phyloP scores from a whole-genome alignment of 2,888 invertebrate genomes.

The Saturnia japonica region DNA sequence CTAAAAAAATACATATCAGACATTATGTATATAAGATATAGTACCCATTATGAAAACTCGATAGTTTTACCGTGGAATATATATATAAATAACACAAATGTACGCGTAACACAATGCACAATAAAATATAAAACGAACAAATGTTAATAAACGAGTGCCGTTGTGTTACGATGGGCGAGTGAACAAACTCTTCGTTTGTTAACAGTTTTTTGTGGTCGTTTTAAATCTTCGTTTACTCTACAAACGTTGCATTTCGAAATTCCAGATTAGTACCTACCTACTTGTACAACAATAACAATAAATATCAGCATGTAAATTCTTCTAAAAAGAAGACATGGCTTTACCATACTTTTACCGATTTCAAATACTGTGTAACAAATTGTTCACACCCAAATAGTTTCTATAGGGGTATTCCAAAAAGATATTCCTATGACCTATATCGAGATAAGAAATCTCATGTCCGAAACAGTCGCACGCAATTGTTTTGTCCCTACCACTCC shows the following conservation, averaged over 20 bases:
- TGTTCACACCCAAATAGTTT: no score
- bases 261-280: neutral
- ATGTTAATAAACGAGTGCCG: neutral
- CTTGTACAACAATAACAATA: no score
- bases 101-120: conserved; percentile 8
- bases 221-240: neutral
- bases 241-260: neutral
- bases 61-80: neutral
- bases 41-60: neutral
- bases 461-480: no score
- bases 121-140: conserved; percentile 1
- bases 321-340: no score
- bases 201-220: conserved; percentile 5
- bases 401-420: no score
- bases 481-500: no score
- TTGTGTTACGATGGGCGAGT: neutral
- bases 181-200: neutral
- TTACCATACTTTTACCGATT: no score
- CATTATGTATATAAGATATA: neutral
- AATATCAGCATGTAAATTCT: no score
- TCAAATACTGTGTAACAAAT: no score
- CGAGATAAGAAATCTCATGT: no score
- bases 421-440: no score
- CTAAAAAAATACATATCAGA: neutral
- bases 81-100: neutral